Evolutionary conservation across 2,888 invertebrate genomes (phyloP).

Genomic region (Sesia bembeciformis): DNA sequence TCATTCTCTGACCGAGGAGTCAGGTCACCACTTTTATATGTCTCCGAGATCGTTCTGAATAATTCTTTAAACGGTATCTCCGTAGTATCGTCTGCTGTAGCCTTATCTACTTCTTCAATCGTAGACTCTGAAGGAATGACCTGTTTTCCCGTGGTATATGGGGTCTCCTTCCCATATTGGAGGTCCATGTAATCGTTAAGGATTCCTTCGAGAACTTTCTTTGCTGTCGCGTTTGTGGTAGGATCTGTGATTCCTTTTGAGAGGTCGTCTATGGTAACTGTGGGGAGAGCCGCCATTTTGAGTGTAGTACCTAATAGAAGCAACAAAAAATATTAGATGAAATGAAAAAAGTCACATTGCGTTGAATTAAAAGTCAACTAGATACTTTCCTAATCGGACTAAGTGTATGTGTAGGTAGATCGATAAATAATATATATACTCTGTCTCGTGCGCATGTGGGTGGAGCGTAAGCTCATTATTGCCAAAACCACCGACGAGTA

Average conservation of each 20-base stretch:
- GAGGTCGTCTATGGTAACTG: constrained; percentile 40
- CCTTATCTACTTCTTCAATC: constrained; percentile 38
- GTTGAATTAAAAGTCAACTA: no score
- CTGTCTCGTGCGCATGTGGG: no score
- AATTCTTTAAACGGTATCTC: constrained; percentile 42
- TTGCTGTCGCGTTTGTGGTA: constrained; percentile 28
- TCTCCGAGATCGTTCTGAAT: constrained; percentile 42
- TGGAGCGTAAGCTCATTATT: no score
- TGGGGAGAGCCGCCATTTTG: constrained; percentile 41
- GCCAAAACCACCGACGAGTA: no score
- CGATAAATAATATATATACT: no score
- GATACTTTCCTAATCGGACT: no score
- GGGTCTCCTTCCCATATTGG: constrained; percentile 48
- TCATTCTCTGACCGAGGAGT: constrained; percentile 39
- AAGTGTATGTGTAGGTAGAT: no score
- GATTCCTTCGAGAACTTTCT: constrained; percentile 49
- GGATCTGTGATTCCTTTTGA: constrained; percentile 36
- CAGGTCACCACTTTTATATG: constrained; percentile 41
- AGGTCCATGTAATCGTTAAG: constrained; percentile 61
- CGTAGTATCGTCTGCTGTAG: constrained; percentile 26
- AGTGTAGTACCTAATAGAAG: not conserved
- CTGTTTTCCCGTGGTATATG: constrained; percentile 55
- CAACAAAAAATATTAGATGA: no score
- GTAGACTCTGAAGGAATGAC: constrained; percentile 40
- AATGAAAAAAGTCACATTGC: no score